Percentiles rank a stretch among this genome's conserved stretches.
These are phyloP conservation scores for Bimastos eiseni DNA, from an alignment of 2,888 invertebrate genomes.

Conservation along the genomic window DNA sequence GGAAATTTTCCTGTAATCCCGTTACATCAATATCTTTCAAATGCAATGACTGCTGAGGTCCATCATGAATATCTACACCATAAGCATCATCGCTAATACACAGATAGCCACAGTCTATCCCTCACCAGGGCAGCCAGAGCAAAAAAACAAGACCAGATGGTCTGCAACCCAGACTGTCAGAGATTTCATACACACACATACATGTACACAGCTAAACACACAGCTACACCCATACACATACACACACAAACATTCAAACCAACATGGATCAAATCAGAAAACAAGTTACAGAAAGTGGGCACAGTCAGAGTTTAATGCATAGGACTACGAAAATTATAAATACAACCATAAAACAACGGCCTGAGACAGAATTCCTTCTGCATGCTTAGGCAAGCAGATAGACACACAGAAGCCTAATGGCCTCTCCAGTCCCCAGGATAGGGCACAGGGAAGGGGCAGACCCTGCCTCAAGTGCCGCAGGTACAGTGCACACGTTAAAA, in stretches of 20 bases:
- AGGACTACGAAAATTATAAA: constrained; percentile 6
- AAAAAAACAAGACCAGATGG: constrained; percentile 13
- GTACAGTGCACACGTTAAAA: neutral
- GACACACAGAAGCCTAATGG: constrained; percentile 7
- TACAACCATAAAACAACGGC: neutral
- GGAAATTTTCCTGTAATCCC: neutral
- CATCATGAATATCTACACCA: neutral
- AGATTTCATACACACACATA: neutral
- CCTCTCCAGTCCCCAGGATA: constrained; percentile 4
- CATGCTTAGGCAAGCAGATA: neutral
- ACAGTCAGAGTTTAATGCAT: neutral
- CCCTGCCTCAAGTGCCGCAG: neutral
- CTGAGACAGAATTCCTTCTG: neutral
- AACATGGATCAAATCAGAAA: neutral
- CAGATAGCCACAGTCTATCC: neutral
- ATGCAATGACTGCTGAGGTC: constrained; percentile 13
- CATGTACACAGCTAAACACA: neutral
- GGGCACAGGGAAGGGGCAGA: constrained; percentile 9
- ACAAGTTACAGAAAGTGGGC: neutral
- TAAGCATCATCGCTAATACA: constrained; percentile 13
- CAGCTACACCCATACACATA: neutral
- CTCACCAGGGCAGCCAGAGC: neutral
- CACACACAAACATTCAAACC: constrained; percentile 28
- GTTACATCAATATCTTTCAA: constrained; percentile 13
- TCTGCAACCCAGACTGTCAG: neutral